Evolutionary conservation across 1,140 invertebrate species (phyloP), one percentile per base, ranked within the genome.

Genomic region (Diorhabda sublineata): DNA sequence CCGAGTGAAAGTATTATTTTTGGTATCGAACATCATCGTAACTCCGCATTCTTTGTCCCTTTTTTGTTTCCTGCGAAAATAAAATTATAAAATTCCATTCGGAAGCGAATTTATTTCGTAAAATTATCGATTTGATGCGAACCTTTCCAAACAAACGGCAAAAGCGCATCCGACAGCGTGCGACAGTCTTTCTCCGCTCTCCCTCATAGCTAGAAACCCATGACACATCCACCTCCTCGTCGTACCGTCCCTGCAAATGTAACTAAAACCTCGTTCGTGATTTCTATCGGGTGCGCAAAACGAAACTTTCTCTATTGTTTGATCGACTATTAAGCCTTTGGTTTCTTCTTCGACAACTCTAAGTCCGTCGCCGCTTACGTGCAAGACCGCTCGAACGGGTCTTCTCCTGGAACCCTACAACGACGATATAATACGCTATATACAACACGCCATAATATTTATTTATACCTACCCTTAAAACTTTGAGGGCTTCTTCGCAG

Each of bases 141-240:
- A 64, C 63, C 63, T 88, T 81, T 99, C 98, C 69, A 99, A 83
- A 80, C 98, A 99, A 8, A 97, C 94, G 64, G 96, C 94, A 85
- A 99, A 99, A 61, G 98, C 97, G 86, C 98, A 99, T 8, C 98
- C 98, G 45, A 99, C 98, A 1, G 98, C 98, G 84, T 99, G 98
- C 77, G 96, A 98, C 66, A 99, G 84, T 66, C 98, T 87, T 84
- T 99, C 98, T 61, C 98, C 98, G 73, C 95, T 94, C 81, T 99
- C 98, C 83, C 97, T 94, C 45, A 93, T 85, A 6, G 98, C 96
- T 67, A 98, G 84, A 82, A 99, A 99, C 61, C 97, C 98, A 84
- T 99, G 98, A 79, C 98, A 99, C 96, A 99, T 98, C 98, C 98
- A 99, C 11, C 98, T 89, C 83, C 79, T 69, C 3, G 79, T 80